These are phyloP conservation scores for Phoebastria nigripes DNA, from an alignment of 2,797 vertebrate genomes.

Conservation along the genomic window DNA sequence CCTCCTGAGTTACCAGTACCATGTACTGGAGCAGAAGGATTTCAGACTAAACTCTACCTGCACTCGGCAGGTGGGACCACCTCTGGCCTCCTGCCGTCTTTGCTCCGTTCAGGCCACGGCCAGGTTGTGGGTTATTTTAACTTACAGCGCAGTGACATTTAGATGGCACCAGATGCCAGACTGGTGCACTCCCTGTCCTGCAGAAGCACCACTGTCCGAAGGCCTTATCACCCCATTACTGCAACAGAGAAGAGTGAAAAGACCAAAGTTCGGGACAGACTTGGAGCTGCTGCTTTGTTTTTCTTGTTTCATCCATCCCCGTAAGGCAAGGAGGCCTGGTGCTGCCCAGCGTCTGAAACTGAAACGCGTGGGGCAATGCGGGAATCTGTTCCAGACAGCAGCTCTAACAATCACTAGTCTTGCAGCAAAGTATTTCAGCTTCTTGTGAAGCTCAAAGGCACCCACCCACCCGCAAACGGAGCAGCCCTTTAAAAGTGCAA, in stretches of 20 bases:
- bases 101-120: neutral
- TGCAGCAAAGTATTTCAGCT: neutral
- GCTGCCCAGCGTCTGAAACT: neutral
- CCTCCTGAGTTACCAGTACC: neutral
- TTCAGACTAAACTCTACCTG: neutral
- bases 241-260: neutral
- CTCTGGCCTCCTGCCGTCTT: neutral
- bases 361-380: fast-evolving
- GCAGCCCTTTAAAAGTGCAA: neutral
- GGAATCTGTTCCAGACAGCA: neutral
- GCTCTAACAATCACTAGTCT: neutral
- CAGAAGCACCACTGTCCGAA: neutral
- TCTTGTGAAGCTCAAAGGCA: neutral
- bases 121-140: neutral
- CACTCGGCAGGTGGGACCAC: neutral
- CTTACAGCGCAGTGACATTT: neutral
- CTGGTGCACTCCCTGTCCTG: neutral
- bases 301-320: neutral
- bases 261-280: neutral
- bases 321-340: neutral
- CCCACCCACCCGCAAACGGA: neutral
- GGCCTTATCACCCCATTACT: neutral
- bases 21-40: neutral
- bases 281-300: neutral
- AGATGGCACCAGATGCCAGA: neutral